Evolutionary conservation across 2,797 vertebrate species (phyloP), one percentile per base, ranked within the genome.

Genomic region (Semotilus atromaculatus): DNA sequence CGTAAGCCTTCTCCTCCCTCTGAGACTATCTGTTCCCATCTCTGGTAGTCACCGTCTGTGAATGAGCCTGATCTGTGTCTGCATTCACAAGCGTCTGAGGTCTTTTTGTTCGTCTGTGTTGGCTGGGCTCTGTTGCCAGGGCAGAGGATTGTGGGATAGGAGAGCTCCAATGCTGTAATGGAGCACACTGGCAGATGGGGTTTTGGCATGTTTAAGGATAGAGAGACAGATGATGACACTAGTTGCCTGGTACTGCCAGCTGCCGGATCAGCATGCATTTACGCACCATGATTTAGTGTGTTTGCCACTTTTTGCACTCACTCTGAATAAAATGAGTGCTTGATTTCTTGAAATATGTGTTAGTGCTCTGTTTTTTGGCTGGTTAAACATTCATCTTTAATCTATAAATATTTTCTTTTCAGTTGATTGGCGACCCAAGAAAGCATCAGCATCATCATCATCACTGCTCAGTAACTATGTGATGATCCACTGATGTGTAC

Each of bases 141-240:
- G 51, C 23, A 80, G 60, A 38, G 77, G 74, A 67, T 71, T 11
- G 26, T 81, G 84, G 36, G 74, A 83, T 83, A 87, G 66, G 55
- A 88, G 90, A 89, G 91, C 91, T 89, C 92, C 89, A 88, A 87
- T 55, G 97, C 73, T 98, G 90, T 89, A 78, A 86, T 81, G 83
- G 14, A 68, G 64, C 51, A 71, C 88, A 86, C 87, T 91, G 87
- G 88, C 90, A 90, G 89, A 88, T 90, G 91, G 85, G 88, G 90
- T 85, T 86, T 89, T 93, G 91, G 91, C 91, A 90, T 80, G 85
- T 78, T 89, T 88, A 87, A 66, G 84, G 87, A 90, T 91, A 74
- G 88, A 86, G 85, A 88, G 88, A 64, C 48, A 82, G 70, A 74
- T 82, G 81, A 82, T 64, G 40, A 51, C 71, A 64, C 36, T 60